Conservation (phyloP, 2,113 vertebrate species). For the Istiophorus platypterus region DNA sequence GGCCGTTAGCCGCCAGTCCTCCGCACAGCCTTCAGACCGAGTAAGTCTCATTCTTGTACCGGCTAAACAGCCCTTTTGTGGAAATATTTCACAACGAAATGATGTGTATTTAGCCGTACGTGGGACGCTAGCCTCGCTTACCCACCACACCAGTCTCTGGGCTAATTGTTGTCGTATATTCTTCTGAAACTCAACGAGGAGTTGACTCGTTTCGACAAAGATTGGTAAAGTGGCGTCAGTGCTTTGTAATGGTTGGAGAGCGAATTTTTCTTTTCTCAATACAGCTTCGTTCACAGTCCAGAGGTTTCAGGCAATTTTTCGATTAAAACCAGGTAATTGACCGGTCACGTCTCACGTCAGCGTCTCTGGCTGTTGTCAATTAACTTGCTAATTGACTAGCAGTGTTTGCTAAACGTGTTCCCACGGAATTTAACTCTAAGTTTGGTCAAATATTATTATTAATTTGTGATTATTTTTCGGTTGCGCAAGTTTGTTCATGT, state of each 20-base stretch:
- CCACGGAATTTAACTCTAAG: neutral
- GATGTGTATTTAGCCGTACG: neutral
- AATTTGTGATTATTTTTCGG: neutral
- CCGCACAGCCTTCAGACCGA: constrained; percentile 30
- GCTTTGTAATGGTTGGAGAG: neutral
- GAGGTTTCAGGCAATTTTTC: neutral
- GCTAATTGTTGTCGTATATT: constrained; percentile 33
- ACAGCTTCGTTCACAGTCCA: accelerated
- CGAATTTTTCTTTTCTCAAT: neutral
- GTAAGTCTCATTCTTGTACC: constrained; percentile 4
- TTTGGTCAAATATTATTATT: neutral
- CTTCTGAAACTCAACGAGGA: neutral
- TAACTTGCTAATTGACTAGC: constrained; percentile 63
- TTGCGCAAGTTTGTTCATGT: neutral
- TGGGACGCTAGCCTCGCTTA: constrained; percentile 17
- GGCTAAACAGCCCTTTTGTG: neutral
- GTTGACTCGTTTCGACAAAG: neutral
- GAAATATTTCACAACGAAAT: neutral
- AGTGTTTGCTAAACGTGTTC: neutral
- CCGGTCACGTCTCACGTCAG: neutral
- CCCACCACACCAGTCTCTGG: neutral
- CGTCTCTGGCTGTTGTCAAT: constrained; percentile 64
- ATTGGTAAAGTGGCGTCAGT: neutral
- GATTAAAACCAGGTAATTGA: no score
- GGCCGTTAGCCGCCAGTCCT: constrained; percentile 12